These are phyloP conservation scores for Strigamia crassipes DNA, from an alignment of 2,888 invertebrate genomes.

Conservation along the genomic window DNA sequence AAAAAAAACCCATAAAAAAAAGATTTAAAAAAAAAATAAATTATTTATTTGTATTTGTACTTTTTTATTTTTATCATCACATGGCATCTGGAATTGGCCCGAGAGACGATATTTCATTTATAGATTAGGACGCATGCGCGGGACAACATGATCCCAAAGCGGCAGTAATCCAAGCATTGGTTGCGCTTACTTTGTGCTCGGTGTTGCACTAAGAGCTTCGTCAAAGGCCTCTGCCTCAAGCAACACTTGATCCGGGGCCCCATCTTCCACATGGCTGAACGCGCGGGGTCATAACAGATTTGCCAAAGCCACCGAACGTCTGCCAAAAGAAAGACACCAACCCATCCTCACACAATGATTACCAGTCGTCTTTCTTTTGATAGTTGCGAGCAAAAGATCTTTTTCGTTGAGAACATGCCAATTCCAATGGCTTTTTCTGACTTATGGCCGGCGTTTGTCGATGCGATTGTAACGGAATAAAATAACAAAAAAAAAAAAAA, in stretches of 20 bases:
- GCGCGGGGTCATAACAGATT: slow-evolving; percentile 33
- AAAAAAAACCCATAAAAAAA: too few relatives aligned
- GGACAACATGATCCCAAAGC: slow-evolving; percentile 20
- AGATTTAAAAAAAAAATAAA: too few relatives aligned
- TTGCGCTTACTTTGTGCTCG: slow-evolving; percentile 34
- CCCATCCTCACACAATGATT: neutral
- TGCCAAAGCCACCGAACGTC: slow-evolving; percentile 5
- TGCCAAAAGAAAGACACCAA: slow-evolving; percentile 6
- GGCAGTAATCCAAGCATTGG: slow-evolving; percentile 30
- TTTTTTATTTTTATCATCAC: neutral
- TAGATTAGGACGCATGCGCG: slow-evolving; percentile 18
- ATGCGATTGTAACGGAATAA: too few relatives aligned
- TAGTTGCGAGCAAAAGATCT: neutral
- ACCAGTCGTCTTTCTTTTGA: neutral
- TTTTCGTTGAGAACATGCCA: neutral
- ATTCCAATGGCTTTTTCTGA: too few relatives aligned
- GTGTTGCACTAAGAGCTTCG: slow-evolving; percentile 23
- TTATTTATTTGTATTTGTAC: too few relatives aligned
- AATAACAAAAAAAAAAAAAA: too few relatives aligned
- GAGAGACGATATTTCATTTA: slow-evolving; percentile 8
- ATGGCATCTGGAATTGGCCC: neutral
- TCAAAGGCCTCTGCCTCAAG: slow-evolving; percentile 1
- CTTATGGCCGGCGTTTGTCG: too few relatives aligned
- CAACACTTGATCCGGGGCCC: slow-evolving; percentile 29
- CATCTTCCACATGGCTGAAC: slow-evolving; percentile 31